Evolutionary conservation across 2,888 invertebrate species (phyloP), one percentile per base, ranked within the genome.

Genomic region (Gastrophysa polygoni): DNA sequence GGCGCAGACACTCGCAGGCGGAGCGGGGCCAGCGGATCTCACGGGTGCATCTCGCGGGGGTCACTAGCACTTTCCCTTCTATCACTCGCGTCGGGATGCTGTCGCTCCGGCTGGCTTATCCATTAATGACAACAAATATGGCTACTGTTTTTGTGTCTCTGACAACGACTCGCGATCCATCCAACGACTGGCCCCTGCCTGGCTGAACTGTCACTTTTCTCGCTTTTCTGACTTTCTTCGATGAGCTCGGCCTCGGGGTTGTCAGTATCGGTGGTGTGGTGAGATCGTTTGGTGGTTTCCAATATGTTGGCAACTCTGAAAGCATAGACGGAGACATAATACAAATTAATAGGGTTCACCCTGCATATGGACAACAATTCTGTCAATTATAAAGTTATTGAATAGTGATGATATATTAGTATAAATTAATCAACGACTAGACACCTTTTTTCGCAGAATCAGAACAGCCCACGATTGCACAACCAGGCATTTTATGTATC

Each of bases 91-190:
- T 63, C 14, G 72, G 70, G 66, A 63, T 65, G 71, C 71, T 72
- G 74, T 72, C 54, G 73, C 72, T 73, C 76, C 74, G 24, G 72
- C 76, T 77, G 77, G 82, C 84, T 86, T 85, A 85, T 88, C 88
- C 87, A 88, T 87, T 84, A 85, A 86, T 86, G 89, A 89, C 87
- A 89, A 90, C 89, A 90, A 90, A 89, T 89, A 90, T 90, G 89
- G 89, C 89, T 87, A 88, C 72, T 60, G 61, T 58, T 62, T 63
- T 54, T 43, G 52, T 61, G 24, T 38, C 38, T 38, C 60, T 56
- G 55, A 64, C 48, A 66, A 62, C 64, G 56, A 50, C 58, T 65
- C 51, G 51, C 64, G 58, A 49, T 59, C 66, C 68, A 59, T 66
- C 69, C 67, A 61, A 69, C 71, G 71, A 72, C 72, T 72, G 70